Evolutionary conservation across 37 sponge, comb jelly and placozoan genomes (phyloP).

Genomic region (Tethya wilhelma): DNA sequence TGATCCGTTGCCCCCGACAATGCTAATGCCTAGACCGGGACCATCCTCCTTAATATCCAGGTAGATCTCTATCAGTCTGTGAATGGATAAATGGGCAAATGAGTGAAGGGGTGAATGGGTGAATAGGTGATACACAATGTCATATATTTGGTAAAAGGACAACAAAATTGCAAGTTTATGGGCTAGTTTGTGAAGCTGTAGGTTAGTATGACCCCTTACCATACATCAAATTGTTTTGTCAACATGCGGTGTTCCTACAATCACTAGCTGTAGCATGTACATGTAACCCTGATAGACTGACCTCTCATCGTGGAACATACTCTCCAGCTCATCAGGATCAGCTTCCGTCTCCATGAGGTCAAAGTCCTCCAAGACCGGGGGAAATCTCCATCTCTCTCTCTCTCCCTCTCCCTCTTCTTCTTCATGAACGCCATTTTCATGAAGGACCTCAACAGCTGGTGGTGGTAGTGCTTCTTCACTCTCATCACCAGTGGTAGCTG

Average conservation of each 20-base stretch:
- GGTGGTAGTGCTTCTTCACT: neutral
- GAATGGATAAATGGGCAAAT: neutral
- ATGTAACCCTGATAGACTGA: constrained; percentile 9
- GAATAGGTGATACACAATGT: neutral
- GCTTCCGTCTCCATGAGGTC: constrained; percentile 70
- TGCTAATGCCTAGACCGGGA: constrained; percentile 73
- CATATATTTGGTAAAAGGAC: no score
- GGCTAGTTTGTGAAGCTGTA: no score
- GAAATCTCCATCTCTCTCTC: constrained; percentile 45
- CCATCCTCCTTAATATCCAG: constrained; percentile 34
- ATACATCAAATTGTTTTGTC: no score
- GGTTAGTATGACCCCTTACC: no score
- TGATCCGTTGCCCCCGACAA: constrained; percentile 80
- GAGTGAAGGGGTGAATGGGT: constrained; percentile 2
- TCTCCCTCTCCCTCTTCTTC: neutral
- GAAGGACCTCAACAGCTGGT: neutral
- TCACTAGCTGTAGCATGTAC: no score
- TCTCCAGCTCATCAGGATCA: constrained; percentile 67
- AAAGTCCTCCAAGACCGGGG: constrained; percentile 75
- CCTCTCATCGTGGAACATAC: constrained; percentile 58
- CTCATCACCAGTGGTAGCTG: no score
- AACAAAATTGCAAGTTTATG: no score
- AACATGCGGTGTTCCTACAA: no score
- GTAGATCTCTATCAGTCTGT: constrained; percentile 42
- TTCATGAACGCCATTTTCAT: neutral